Evolutionary conservation across 2,113 vertebrate species (phyloP).

Genomic region (Speoplatyrhinus poulsoni): DNA sequence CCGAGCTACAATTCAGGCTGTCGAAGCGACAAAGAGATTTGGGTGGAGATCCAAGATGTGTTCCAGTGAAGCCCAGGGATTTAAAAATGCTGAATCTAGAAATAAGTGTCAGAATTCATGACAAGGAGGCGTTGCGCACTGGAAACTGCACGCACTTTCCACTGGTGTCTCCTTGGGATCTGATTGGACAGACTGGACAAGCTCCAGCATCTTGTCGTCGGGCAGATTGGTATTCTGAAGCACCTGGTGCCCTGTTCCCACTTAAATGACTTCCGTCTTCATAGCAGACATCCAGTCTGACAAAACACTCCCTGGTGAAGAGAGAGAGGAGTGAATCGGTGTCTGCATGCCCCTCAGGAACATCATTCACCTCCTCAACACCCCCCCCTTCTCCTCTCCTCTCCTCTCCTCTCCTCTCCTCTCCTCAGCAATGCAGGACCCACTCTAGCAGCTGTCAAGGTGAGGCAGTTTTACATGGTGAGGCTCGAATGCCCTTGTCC

Average conservation of each 20-base stretch:
- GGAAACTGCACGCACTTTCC: conserved; percentile 20
- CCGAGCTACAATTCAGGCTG: too few species aligned
- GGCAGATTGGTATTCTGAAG: conserved; percentile 45
- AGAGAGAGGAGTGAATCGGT: conserved; percentile 67
- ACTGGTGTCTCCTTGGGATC: conserved; percentile 26
- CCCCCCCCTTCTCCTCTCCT: background rate
- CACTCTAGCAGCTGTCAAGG: conserved; percentile 81
- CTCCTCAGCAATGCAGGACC: conserved; percentile 67
- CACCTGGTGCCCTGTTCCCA: conserved; percentile 68
- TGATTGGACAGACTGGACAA: conserved; percentile 55
- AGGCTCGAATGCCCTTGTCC: conserved; percentile 82
- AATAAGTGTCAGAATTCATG: conserved; percentile 35
- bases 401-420: conserved; percentile 33
- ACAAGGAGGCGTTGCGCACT: conserved; percentile 19
- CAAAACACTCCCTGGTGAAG: conserved; percentile 48
- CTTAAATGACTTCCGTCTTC: conserved; percentile 59
- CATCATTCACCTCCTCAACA: conserved; percentile 41
- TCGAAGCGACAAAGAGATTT: too few species aligned
- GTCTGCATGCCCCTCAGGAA: conserved; percentile 68
- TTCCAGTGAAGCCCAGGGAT: too few species aligned
- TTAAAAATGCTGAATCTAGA: background rate
- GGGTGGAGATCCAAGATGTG: too few species aligned
- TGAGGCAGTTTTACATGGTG: conserved; percentile 77
- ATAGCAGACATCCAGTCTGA: conserved; percentile 50
- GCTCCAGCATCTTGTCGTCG: conserved; percentile 50